Evolutionary conservation across 2,797 vertebrate genomes (phyloP).

Genomic region (Chelmon rostratus): DNA sequence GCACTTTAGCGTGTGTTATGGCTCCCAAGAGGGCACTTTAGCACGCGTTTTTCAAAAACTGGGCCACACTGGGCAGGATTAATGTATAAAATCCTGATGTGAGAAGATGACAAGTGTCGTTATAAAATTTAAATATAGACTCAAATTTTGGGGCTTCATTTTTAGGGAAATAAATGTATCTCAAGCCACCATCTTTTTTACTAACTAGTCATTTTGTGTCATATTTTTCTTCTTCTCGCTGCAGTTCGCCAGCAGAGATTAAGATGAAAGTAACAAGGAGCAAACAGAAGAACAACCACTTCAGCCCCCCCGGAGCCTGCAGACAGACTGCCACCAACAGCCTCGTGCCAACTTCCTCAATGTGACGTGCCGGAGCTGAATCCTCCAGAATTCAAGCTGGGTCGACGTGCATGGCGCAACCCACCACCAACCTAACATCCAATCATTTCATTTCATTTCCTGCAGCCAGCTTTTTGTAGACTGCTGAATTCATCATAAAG

Average conservation of each 20-base stretch:
- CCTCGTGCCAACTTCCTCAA: conserved; percentile 34
- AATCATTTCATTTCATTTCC: conserved; percentile 71
- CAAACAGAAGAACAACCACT: conserved; percentile 10
- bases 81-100: background rate
- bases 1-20: too few species aligned
- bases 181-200: background rate
- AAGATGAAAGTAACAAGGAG: conserved; percentile 75
- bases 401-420: conserved; percentile 15
- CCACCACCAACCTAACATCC: conserved; percentile 42
- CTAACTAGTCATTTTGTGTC: background rate
- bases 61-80: background rate
- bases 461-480: conserved; percentile 72
- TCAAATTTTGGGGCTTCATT: background rate
- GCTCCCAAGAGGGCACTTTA: too few species aligned
- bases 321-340: conserved; percentile 24
- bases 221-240: conserved; percentile 4
- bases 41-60: too few species aligned
- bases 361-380: conserved; percentile 20
- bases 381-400: conserved; percentile 5
- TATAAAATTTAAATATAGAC: background rate
- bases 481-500: conserved; percentile 80
- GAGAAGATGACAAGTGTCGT: background rate
- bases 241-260: conserved; percentile 89
- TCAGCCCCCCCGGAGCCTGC: conserved; percentile 29
- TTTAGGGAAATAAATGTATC: background rate